These are phyloP conservation scores for Mormyrops attenuatus DNA, from an alignment of 2,797 vertebrate species.

Conservation along the genomic window DNA sequence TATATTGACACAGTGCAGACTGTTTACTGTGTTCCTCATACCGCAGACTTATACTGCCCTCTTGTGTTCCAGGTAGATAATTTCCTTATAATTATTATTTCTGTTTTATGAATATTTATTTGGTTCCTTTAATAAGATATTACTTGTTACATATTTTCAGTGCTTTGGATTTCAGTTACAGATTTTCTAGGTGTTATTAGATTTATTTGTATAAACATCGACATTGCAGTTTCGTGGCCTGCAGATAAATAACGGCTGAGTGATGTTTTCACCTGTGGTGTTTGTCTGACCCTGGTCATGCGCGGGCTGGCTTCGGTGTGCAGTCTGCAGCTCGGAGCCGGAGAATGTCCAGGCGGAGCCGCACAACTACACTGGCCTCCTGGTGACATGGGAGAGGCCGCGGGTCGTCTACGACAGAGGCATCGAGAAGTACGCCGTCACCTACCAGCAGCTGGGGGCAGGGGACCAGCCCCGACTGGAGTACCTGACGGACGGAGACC, in stretches of 20 bases:
- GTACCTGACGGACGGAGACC: constrained; percentile 94
- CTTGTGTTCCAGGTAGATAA: constrained; percentile 44
- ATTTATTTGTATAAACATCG: background rate
- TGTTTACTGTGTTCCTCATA: background rate
- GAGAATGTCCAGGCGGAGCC: constrained; percentile 79
- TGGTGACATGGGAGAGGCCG: constrained; percentile 91
- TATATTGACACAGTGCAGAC: background rate
- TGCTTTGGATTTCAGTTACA: background rate
- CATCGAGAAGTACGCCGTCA: constrained; percentile 88
- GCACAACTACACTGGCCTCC: constrained; percentile 84
- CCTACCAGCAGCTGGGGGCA: constrained; percentile 64
- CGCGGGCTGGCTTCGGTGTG: background rate
- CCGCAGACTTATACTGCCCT: constrained; percentile 42
- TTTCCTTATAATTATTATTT: background rate
- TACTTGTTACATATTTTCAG: background rate
- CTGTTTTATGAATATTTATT: background rate
- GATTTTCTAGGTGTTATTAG: background rate
- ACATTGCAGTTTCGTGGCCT: background rate
- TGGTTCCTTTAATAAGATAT: background rate
- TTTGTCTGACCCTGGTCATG: background rate
- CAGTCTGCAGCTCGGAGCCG: constrained; percentile 95
- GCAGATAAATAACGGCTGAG: background rate
- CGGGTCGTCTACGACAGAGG: constrained; percentile 81
- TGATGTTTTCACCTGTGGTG: background rate
- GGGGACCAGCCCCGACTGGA: constrained; percentile 63